Evolutionary conservation across 1,140 invertebrate species (phyloP).

Genomic region (Aphis gossypii): DNA sequence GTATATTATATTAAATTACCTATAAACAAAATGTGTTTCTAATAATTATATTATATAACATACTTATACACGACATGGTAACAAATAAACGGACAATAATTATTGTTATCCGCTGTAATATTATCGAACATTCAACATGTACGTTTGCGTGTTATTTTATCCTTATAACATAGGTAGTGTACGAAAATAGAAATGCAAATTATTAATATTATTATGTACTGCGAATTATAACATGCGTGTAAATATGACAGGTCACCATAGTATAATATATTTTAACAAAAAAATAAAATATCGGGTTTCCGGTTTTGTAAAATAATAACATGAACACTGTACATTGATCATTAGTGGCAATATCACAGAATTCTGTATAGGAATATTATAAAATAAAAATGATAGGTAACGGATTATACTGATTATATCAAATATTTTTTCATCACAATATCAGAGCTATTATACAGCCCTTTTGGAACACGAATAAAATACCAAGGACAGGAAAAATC

Average conservation of each 20-base stretch:
- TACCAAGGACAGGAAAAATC: background rate
- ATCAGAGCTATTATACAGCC: background rate
- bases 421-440: background rate
- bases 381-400: background rate
- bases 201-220: background rate
- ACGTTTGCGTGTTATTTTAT: background rate
- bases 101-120: background rate
- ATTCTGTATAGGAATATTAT: background rate
- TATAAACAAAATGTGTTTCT: background rate
- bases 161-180: background rate
- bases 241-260: background rate
- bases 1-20: background rate
- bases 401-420: background rate
- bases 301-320: background rate
- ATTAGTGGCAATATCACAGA: background rate
- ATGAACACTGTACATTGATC: background rate
- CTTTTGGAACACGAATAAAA: background rate
- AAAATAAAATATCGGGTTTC: slow-evolving; percentile 17
- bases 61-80: background rate
- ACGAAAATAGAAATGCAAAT: background rate
- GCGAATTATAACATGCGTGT: background rate
- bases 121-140: background rate
- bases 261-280: background rate
- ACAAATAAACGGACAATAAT: background rate
- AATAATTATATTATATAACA: background rate